Conservation (phyloP, 2,113 vertebrate species). For the Puma concolor region DNA sequence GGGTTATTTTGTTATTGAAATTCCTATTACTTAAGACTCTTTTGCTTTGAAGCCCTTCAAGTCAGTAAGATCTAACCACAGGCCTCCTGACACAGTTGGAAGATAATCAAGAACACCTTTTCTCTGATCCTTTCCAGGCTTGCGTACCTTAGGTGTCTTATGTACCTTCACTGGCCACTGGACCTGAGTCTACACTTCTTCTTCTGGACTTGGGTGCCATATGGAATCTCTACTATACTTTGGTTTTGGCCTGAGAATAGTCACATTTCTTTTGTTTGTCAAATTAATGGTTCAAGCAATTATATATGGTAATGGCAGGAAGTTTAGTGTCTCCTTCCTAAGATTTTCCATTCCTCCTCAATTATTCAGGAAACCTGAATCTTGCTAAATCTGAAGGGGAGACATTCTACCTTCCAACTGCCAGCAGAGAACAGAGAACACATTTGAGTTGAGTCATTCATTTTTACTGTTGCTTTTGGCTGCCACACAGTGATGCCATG, state of each 20-base stretch:
- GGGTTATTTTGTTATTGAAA: slow-evolving; percentile 1
- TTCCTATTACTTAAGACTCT: not conserved
- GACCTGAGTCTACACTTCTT: not conserved
- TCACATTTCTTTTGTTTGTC: not conserved
- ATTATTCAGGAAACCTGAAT: not conserved
- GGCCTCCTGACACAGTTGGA: not conserved
- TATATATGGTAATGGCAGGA: not conserved
- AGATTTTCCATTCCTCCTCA: not conserved
- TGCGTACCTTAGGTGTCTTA: not conserved
- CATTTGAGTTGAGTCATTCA: not conserved
- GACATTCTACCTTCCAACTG: not conserved
- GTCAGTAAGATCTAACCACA: not conserved
- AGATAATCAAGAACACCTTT: not conserved
- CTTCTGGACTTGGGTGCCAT: not conserved
- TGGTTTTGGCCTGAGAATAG: not conserved
- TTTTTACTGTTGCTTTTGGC: not conserved
- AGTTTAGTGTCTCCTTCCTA: not conserved
- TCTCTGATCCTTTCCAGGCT: not conserved
- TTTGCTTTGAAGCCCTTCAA: not conserved
- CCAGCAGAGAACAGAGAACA: not conserved
- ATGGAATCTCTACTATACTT: not conserved
- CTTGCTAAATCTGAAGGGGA: not conserved
- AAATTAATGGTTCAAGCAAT: not conserved
- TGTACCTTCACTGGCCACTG: not conserved
- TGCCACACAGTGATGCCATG: not conserved